Conservation (phyloP, 2,888 invertebrate species). For the Ochlodes sylvanus region DNA sequence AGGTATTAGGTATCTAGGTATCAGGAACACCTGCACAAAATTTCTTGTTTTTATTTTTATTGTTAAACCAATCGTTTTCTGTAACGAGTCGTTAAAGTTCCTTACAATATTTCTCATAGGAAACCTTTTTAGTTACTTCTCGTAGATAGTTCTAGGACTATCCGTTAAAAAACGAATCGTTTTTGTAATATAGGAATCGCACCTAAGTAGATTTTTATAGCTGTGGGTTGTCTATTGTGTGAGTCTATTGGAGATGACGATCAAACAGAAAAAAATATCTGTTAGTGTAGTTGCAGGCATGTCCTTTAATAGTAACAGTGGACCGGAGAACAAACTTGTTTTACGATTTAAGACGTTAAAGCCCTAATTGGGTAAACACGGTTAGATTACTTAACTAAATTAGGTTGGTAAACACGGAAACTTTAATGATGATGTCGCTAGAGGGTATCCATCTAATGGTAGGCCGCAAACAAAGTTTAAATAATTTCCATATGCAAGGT, state of each 20-base stretch:
- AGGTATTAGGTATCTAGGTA: too few species aligned
- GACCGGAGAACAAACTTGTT: neutral
- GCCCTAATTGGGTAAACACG: slow-evolving; percentile 1
- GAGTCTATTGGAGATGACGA: neutral
- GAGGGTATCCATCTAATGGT: slow-evolving; percentile 6
- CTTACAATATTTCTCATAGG: too few species aligned
- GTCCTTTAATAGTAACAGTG: neutral
- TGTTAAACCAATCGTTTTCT: too few species aligned
- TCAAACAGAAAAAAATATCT: neutral
- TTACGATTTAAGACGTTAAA: slow-evolving; percentile 10
- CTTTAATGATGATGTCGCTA: slow-evolving; percentile 7
- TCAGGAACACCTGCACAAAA: too few species aligned
- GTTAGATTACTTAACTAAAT: slow-evolving; percentile 10
- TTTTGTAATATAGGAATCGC: too few species aligned
- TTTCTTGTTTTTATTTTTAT: too few species aligned
- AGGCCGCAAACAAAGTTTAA: neutral
- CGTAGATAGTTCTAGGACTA: too few species aligned
- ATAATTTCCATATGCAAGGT: neutral
- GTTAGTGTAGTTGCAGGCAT: neutral
- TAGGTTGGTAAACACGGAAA: slow-evolving; percentile 5
- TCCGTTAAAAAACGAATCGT: too few species aligned
- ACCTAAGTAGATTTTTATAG: too few species aligned
- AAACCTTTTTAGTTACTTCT: too few species aligned
- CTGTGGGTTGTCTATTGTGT: too few species aligned
- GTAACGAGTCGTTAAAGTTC: too few species aligned